Base-by-base conservation (phyloP, 2,797 vertebrate species). In the Champsocephalus esox region DNA sequence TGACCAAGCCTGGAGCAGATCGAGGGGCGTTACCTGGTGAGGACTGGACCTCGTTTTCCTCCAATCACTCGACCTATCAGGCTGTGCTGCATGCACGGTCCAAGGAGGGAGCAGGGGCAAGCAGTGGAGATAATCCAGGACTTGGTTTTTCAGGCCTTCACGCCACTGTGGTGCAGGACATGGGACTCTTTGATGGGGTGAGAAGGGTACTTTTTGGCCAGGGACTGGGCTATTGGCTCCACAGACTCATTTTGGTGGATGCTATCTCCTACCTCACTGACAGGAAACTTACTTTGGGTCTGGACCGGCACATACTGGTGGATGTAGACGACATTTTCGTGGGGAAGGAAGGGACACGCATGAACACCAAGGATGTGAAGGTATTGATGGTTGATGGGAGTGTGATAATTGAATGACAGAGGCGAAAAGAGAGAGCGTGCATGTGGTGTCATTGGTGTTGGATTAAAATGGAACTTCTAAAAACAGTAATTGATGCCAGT, bases 291-390 rank as follows among this genome's bases (percentile, higher is more conserved):
- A 94, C 91, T 0, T 75, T 98, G 67, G 96, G 97, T 24, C 90
- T 99, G 94, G 97, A 99, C 21, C 95, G 97, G 55, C 97, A 98
- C 90, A 93, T 99, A 78, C 95, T 99, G 77, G 98, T 99, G 79
- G 98, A 99, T 93, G 97, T 99, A 49, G 98, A 99, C 13, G 98
- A 99, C 86, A 99, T 99, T 92, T 99, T 99, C 14, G 98, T 99
- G 9, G 98, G 98, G 48, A 99, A 99, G 80, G 98, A 99, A 80
- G 96, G 98, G n/a, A 99, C 98, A 0, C 96, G 98, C 70, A 99
- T 99, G 98, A 99, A 98, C 34, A 56, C 95, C 89, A 95, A 96
- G 1, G 98, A 99, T 61, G 98, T 99, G 45, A 99, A 99, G 98
- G 98, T 99, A 98, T 88, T 93, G 70, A 38, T 52, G 66, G 24